phyloP scores from a whole-genome alignment of 1,140 invertebrate genomes.

The Arion vulgaris region DNA sequence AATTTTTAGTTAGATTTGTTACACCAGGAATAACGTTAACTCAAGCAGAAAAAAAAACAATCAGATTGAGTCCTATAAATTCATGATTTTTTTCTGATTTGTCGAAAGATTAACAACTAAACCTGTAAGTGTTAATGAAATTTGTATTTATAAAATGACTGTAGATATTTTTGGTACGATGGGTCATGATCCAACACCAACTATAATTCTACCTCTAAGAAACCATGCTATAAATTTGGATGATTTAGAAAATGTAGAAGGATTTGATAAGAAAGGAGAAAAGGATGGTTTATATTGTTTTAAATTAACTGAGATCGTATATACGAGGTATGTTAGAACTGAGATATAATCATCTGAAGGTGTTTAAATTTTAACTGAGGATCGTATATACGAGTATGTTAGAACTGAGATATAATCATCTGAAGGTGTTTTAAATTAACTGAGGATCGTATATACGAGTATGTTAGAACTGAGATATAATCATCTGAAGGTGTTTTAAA shows the following conservation, averaged over 20 bases:
- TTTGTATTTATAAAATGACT: neutral
- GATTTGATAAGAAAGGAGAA: neutral
- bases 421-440: neutral
- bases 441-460: neutral
- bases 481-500: neutral
- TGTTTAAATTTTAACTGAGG: neutral
- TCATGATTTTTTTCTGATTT: neutral
- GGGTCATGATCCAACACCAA: neutral
- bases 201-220: neutral
- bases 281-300: neutral
- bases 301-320: neutral
- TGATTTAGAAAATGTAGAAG: constrained; percentile 9
- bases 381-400: neutral
- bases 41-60: constrained; percentile 2
- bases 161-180: neutral
- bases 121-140: constrained; percentile 8
- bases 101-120: neutral
- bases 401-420: neutral
- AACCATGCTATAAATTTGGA: neutral
- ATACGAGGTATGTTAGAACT: neutral
- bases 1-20: neutral
- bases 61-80: neutral
- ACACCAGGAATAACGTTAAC: neutral
- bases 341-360: neutral
- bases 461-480: neutral